A percentile compares a stretch with the other conserved stretches of the same genome.
These are phyloP conservation scores for Drosophila incognita DNA, from an alignment of 2,888 invertebrate genomes.

Conservation along the genomic window DNA sequence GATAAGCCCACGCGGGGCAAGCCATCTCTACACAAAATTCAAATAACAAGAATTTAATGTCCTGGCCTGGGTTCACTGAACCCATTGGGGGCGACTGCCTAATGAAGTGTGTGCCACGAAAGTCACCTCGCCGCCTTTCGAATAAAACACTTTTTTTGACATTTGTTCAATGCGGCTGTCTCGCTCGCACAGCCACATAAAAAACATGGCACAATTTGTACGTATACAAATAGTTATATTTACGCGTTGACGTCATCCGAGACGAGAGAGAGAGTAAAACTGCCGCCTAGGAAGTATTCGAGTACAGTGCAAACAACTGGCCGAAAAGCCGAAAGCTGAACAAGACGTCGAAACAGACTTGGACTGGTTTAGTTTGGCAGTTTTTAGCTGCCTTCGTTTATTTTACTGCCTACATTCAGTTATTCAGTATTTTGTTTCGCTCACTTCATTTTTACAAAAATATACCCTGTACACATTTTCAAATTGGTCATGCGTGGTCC, in stretches of 20 bases:
- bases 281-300: constrained; percentile 45
- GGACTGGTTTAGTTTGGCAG: constrained; percentile 59
- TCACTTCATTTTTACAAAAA: background rate
- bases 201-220: constrained; percentile 57
- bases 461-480: background rate
- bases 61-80: constrained; percentile 32
- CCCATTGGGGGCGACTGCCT: constrained; percentile 6
- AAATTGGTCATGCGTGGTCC: background rate
- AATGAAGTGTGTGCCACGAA: constrained; percentile 35
- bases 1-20: constrained; percentile 10
- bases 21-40: background rate
- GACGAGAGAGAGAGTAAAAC: background rate
- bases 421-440: constrained; percentile 2
- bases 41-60: constrained; percentile 27
- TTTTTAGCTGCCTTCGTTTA: constrained; percentile 16
- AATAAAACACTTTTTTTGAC: constrained; percentile 27
- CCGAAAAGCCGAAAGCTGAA: constrained; percentile 31
- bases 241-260: constrained; percentile 69
- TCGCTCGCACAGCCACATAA: constrained; percentile 14
- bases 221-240: constrained; percentile 70
- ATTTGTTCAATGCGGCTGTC: constrained; percentile 16
- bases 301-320: constrained; percentile 32
- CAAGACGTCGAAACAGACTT: constrained; percentile 48
- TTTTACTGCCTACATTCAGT: constrained; percentile 22
- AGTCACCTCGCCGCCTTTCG: constrained; percentile 23